A percentile compares a stretch with the other conserved stretches of the same genome.
Conservation (phyloP, 2,113 vertebrate genomes). For the Micromys minutus region DNA sequence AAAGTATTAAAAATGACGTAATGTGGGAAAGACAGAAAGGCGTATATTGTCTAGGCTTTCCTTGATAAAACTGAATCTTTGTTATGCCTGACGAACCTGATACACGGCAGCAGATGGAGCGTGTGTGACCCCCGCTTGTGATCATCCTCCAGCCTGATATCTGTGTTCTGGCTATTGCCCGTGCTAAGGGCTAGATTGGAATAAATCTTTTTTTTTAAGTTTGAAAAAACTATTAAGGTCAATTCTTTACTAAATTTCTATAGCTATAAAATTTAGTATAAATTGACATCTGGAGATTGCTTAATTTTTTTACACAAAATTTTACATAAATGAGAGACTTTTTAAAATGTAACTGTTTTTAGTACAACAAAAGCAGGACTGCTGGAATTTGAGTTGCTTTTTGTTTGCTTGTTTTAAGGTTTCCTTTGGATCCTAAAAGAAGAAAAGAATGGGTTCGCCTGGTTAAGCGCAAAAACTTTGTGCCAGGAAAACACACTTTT, state of each 20-base stretch:
- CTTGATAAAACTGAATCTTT: neutral
- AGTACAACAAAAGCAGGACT: slow-evolving; percentile 29
- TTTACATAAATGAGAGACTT: neutral
- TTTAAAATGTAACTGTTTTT: slow-evolving; percentile 44
- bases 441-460: slow-evolving; percentile 77
- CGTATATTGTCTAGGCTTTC: neutral
- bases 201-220: neutral
- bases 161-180: slow-evolving; percentile 16
- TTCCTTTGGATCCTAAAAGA: slow-evolving; percentile 79
- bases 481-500: slow-evolving; percentile 80
- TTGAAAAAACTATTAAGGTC: slow-evolving; percentile 13
- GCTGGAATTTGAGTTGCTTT: slow-evolving; percentile 62
- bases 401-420: slow-evolving; percentile 68
- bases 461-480: slow-evolving; percentile 78
- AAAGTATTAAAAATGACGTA: slow-evolving; percentile 39
- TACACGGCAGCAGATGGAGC: slow-evolving; percentile 21
- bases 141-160: neutral
- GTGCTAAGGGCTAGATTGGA: neutral
- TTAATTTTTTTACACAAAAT: neutral
- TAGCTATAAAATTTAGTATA: slow-evolving; percentile 47
- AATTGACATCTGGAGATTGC: slow-evolving; percentile 31
- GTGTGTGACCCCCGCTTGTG: slow-evolving; percentile 10
- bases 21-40: neutral
- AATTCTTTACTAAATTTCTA: slow-evolving; percentile 9
- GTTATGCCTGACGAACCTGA: neutral